Conservation (phyloP, 2,888 invertebrate genomes). For the Heliconius cydno region DNA sequence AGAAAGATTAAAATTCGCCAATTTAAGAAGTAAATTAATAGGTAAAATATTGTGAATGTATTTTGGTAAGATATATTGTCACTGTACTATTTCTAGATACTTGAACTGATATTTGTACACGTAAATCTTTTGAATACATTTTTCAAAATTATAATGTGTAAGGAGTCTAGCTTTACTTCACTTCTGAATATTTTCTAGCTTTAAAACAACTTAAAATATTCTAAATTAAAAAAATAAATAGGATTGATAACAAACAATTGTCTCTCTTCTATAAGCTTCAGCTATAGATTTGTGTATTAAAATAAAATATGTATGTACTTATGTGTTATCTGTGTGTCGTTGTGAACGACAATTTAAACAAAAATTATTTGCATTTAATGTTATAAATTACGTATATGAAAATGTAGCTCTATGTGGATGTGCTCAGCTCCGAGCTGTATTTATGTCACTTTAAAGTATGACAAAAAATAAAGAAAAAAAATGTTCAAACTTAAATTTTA, state of each 20-base stretch:
- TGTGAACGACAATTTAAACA: constrained; percentile 59
- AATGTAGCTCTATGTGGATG: constrained; percentile 53
- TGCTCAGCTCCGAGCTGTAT: constrained; percentile 73
- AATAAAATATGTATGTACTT: constrained; percentile 40
- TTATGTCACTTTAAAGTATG: constrained; percentile 46
- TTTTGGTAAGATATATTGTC: constrained; percentile 44
- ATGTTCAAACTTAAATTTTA: constrained; percentile 34
- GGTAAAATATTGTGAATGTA: constrained; percentile 42
- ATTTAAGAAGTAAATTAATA: constrained; percentile 28
- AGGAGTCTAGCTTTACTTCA: constrained; percentile 23
- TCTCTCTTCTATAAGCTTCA: not conserved
- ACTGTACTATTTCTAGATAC: constrained; percentile 26
- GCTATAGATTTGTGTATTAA: constrained; percentile 6
- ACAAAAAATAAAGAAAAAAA: constrained; percentile 59
- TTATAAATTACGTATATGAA: constrained; percentile 43
- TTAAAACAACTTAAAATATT: not conserved
- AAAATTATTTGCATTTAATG: constrained; percentile 51
- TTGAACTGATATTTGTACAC: constrained; percentile 36
- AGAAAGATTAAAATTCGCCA: constrained; percentile 24
- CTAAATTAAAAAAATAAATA: not conserved
- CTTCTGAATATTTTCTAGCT: constrained; percentile 7
- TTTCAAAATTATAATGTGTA: constrained; percentile 27
- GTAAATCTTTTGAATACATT: constrained; percentile 41
- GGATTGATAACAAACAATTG: not conserved
- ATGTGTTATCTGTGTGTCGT: constrained; percentile 56